A percentile compares a stretch with the other conserved stretches of the same genome.
phyloP scores from a whole-genome alignment of 2,888 invertebrate species.

The Epinotia bilunana region DNA sequence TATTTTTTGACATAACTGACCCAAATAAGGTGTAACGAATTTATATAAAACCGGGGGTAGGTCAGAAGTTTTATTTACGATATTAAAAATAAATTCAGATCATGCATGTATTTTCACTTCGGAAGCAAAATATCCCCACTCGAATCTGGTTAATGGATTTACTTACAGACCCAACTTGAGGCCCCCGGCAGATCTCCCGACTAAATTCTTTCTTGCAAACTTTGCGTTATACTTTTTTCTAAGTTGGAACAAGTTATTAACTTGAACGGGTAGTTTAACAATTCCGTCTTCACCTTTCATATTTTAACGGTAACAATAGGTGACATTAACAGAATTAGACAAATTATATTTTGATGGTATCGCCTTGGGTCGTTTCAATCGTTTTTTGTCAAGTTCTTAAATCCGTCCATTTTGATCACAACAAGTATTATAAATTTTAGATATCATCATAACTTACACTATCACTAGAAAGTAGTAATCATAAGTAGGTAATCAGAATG shows the following conservation, averaged over 20 bases:
- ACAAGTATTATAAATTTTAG: too few species aligned
- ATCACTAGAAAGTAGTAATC: too few species aligned
- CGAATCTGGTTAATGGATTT: conserved; percentile 34
- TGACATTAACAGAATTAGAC: neutral
- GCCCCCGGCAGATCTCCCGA: conserved; percentile 25
- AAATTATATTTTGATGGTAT: neutral
- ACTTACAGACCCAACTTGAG: conserved; percentile 31
- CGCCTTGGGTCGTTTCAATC: too few species aligned
- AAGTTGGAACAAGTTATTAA: conserved; percentile 21
- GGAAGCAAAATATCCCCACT: conserved; percentile 14
- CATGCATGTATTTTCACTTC: neutral
- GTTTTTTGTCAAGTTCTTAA: too few species aligned
- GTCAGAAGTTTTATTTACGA: too few species aligned
- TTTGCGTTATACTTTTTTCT: conserved; percentile 29
- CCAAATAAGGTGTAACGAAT: too few species aligned
- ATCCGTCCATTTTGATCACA: too few species aligned
- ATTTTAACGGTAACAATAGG: conserved; percentile 9
- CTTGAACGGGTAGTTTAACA: conserved; percentile 20
- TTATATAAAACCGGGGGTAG: too few species aligned
- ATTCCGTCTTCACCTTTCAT: conserved; percentile 18
- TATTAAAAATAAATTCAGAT: too few species aligned
- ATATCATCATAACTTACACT: too few species aligned
- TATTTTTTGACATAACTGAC: too few species aligned
- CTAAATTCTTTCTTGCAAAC: conserved; percentile 39
- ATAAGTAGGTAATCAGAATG: too few species aligned